These are phyloP conservation scores for Willisornis vidua DNA, from an alignment of 2,113 vertebrate genomes.

Conservation along the genomic window DNA sequence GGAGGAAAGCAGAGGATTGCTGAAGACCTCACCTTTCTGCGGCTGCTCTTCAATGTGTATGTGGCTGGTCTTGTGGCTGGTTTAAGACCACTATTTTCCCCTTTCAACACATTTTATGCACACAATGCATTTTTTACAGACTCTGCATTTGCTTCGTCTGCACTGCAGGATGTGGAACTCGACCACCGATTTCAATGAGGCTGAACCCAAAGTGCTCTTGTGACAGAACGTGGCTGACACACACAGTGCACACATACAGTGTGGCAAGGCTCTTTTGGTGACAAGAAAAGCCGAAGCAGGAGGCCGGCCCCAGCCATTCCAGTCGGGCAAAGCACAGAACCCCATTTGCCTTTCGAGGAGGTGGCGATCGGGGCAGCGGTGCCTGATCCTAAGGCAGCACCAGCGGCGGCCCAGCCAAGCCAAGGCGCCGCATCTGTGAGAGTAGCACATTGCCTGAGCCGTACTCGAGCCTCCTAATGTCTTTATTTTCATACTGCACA, in stretches of 20 bases:
- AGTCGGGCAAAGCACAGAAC: not conserved
- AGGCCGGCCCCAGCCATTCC: not conserved
- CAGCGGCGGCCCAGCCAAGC: not conserved
- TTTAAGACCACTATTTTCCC: not conserved
- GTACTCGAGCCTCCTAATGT: not conserved
- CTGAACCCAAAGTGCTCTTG: not conserved
- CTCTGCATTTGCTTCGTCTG: not conserved
- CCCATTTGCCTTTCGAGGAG: not conserved
- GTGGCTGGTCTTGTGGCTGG: fast-evolving
- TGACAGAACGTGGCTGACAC: not conserved
- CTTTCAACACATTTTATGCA: not conserved
- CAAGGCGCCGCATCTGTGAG: fast-evolving
- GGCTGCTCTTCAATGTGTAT: not conserved
- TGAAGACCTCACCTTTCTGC: not conserved
- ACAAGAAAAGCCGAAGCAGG: not conserved
- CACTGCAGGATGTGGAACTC: not conserved
- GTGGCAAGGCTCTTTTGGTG: not conserved
- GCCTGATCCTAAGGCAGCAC: too few species aligned
- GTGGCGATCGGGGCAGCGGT: fast-evolving
- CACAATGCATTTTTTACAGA: fast-evolving
- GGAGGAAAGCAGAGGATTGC: not conserved
- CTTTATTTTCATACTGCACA: not conserved
- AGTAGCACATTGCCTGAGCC: too few species aligned
- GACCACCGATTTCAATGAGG: not conserved
- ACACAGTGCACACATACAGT: not conserved